These are phyloP conservation scores for Bombus picipes DNA, from an alignment of 1,140 invertebrate genomes.

Conservation along the genomic window DNA sequence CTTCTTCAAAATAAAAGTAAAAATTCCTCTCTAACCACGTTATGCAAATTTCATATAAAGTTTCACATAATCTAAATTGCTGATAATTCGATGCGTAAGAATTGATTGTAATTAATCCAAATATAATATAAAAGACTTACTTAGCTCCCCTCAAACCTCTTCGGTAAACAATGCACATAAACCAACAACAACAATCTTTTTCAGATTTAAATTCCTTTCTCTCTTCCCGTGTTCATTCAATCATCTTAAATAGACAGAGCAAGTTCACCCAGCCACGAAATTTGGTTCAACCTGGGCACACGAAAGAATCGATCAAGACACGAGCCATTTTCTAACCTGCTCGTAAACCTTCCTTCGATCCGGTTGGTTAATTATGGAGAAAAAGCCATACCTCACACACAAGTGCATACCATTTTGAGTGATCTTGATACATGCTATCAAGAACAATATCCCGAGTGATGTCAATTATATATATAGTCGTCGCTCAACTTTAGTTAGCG, in stretches of 20 bases:
- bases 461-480: too few relatives aligned
- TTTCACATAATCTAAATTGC: too few relatives aligned
- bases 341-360: slow-evolving; percentile 6
- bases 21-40: too few relatives aligned
- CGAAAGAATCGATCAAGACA: slow-evolving; percentile 39
- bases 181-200: neutral
- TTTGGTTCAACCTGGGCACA: slow-evolving; percentile 9
- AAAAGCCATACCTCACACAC: neutral
- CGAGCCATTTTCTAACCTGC: neutral
- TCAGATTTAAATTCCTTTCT: neutral
- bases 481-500: too few relatives aligned
- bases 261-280: neutral
- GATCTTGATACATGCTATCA: too few relatives aligned
- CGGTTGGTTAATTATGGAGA: neutral
- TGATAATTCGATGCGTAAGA: neutral
- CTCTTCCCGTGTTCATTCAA: neutral
- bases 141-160: too few relatives aligned
- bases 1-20: too few relatives aligned
- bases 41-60: too few relatives aligned
- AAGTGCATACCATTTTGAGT: too few relatives aligned
- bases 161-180: neutral
- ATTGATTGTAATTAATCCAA: neutral
- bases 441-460: too few relatives aligned
- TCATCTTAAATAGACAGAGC: slow-evolving; percentile 2
- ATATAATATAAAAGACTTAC: neutral